phyloP scores from a whole-genome alignment of 2,888 invertebrate species.

The Erynnis tages region DNA sequence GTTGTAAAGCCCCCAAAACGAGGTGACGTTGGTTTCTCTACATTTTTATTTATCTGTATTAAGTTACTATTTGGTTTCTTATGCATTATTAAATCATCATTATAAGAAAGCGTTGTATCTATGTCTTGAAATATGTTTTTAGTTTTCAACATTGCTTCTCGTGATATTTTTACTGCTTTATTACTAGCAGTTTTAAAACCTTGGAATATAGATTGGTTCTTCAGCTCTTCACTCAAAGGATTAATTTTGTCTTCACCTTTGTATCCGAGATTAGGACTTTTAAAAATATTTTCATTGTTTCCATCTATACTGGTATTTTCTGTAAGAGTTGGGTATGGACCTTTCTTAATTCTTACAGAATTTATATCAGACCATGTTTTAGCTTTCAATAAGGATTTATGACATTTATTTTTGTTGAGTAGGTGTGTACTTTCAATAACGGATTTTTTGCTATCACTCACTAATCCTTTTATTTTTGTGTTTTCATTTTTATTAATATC shows the following conservation, averaged over 20 bases:
- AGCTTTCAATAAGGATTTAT: too few species aligned
- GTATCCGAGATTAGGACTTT: neutral
- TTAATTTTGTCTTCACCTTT: neutral
- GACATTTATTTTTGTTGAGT: too few species aligned
- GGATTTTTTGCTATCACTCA: too few species aligned
- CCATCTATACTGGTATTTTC: too few species aligned
- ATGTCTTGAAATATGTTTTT: slow-evolving; percentile 48
- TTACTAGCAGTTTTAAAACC: slow-evolving; percentile 49
- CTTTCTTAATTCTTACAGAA: too few species aligned
- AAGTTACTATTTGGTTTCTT: neutral
- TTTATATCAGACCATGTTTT: too few species aligned
- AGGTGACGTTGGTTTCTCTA: neutral
- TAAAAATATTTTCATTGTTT: too few species aligned
- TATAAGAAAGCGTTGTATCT: neutral
- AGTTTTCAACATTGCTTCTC: slow-evolving; percentile 47
- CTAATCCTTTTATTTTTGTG: too few species aligned
- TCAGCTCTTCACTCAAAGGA: too few species aligned
- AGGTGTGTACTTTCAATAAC: too few species aligned
- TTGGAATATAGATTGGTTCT: slow-evolving; percentile 17
- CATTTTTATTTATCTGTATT: neutral
- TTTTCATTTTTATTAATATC: neutral
- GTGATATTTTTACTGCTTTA: slow-evolving; percentile 43
- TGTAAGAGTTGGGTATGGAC: too few species aligned
- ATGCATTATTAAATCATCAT: neutral
- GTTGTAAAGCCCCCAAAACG: slow-evolving; percentile 48